Base-by-base conservation (phyloP, 2,888 invertebrate species). In the Thyatira batis region DNA sequence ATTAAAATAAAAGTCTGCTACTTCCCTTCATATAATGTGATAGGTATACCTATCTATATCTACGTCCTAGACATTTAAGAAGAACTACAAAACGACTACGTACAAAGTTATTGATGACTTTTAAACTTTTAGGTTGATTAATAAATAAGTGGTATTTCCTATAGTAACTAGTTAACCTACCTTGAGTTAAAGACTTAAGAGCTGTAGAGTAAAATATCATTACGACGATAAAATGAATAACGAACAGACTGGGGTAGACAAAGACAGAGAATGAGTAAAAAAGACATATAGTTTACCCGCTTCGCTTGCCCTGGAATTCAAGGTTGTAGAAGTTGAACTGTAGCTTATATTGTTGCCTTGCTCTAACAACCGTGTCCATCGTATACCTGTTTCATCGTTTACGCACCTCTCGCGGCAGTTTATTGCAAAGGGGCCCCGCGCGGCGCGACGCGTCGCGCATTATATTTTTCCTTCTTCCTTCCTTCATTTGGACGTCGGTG, bases 401-500 rank as follows among this genome's bases (percentile, higher is more conserved):
- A 67, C 73, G 82, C 79, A 67, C 76, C 55, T 11, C 39, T 39
- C 39, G 39, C 39, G 17, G 13, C 81, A 76, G 80, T 86, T 89
- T 86, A 81, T 57, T 61, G 52, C 61, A 62, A 73, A 71, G 71
- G 71, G 73, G 76, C 76, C 72, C 71, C 79, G 79, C 23, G 13
- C 81, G 81, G 80, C 80, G 80, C 83, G 77, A 82, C 71, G 80
- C 84, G 79, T 71, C 78, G 80, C 82, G 80, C 80, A 78, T 76
- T 73, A 79, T 82, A 78, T 81, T 86, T 85, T 85, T 83, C 85
- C 84, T 80, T 82, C 77, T 80, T 80, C 80, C 82, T 82, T 87
- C 87, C 82, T 84, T 89, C 92, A 92, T 92, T 92, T 90, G 78
- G 84, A 81, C 88, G 78, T 77, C 85, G 84, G 89, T 89, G 85